These are phyloP conservation scores for Drosophila ercepeae DNA, from an alignment of 1,140 invertebrate genomes.

Conservation along the genomic window DNA sequence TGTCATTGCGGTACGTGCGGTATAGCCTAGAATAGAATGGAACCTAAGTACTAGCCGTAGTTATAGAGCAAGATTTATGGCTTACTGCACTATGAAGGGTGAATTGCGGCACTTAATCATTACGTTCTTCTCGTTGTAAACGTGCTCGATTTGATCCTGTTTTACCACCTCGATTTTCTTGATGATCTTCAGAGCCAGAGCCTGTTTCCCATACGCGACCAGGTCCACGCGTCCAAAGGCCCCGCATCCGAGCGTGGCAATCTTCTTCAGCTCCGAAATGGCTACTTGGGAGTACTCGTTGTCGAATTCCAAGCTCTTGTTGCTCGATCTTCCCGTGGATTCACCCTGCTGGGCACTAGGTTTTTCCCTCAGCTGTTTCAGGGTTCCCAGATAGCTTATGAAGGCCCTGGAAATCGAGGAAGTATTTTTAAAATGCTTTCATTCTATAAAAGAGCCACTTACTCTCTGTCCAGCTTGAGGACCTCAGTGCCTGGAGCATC, in stretches of 20 bases:
- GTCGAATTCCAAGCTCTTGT: conserved; percentile 67
- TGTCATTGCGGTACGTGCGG: conserved; percentile 96
- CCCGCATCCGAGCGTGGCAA: conserved; percentile 95
- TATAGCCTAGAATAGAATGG: conserved; percentile 88
- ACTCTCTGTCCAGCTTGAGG: conserved; percentile 93
- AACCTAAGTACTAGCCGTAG: neutral
- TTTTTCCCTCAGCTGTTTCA: conserved; percentile 71
- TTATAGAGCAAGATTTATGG: conserved; percentile 17
- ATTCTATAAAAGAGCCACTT: conserved; percentile 74
- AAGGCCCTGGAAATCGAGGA: conserved; percentile 83
- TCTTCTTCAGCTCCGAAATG: conserved; percentile 91
- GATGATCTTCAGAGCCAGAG: conserved; percentile 95
- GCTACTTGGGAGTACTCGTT: conserved; percentile 88
- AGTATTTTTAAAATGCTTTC: neutral
- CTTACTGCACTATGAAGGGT: conserved; percentile 93
- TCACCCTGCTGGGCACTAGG: conserved; percentile 33
- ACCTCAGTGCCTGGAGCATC: conserved; percentile 95
- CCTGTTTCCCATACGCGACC: conserved; percentile 87
- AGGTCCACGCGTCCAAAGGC: conserved; percentile 97
- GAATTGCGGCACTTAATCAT: conserved; percentile 90
- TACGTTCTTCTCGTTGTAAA: conserved; percentile 96
- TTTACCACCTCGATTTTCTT: conserved; percentile 97
- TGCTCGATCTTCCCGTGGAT: conserved; percentile 35
- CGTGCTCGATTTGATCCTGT: conserved; percentile 96
- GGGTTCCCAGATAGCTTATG: conserved; percentile 85